A percentile compares a stretch with the other conserved stretches of the same genome.
phyloP scores from a whole-genome alignment of 2,113 vertebrate genomes.

The Tyrannus savana region DNA sequence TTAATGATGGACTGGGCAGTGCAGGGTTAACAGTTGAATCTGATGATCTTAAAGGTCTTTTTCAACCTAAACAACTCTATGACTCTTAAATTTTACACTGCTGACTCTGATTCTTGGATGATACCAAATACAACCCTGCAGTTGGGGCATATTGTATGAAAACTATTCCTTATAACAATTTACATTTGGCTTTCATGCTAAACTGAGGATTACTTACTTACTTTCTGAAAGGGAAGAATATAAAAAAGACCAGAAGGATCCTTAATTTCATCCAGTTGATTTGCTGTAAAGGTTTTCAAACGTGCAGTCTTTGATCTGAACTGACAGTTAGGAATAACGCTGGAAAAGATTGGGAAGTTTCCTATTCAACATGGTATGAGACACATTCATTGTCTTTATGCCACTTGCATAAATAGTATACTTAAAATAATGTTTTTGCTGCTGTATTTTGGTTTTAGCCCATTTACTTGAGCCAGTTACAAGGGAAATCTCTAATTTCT shows the following conservation, averaged over 20 bases:
- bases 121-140: neutral
- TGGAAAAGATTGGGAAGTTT: slow-evolving; percentile 56
- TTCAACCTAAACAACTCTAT: neutral
- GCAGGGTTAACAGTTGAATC: neutral
- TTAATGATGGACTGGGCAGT: neutral
- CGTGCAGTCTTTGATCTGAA: slow-evolving; percentile 96
- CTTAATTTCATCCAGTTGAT: slow-evolving; percentile 97
- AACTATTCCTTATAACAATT: neutral
- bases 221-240: slow-evolving; percentile 98
- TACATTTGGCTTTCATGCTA: neutral
- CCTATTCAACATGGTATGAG: neutral
- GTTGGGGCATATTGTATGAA: fast-evolving
- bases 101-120: neutral
- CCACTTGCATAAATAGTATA: neutral
- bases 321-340: slow-evolving; percentile 97
- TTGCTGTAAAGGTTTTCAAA: slow-evolving; percentile 97
- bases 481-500: neutral
- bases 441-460: neutral
- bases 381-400: neutral
- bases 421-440: neutral
- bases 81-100: neutral
- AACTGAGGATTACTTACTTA: slow-evolving; percentile 32
- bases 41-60: neutral
- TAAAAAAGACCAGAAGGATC: slow-evolving; percentile 97
- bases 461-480: fast-evolving